Percentiles rank a stretch among this genome's conserved stretches.
phyloP scores from a whole-genome alignment of 2,888 invertebrate genomes.

The Spisula subtruncata region DNA sequence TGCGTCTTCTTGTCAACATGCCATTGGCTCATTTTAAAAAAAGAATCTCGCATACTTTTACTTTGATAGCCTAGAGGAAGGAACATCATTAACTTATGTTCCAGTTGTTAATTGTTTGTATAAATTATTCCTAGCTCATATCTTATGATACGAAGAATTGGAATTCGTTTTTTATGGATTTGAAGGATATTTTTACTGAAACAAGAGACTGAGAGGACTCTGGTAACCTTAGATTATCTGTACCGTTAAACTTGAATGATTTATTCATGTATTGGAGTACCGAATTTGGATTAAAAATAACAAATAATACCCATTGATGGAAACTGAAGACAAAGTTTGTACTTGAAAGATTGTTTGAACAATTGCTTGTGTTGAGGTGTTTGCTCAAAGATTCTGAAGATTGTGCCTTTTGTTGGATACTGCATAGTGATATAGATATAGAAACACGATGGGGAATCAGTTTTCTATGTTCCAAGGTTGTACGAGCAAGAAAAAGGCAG shows the following conservation, averaged over 20 bases:
- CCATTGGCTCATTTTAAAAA: conserved; percentile 1
- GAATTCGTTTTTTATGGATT: not conserved
- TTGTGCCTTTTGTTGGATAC: conserved; percentile 16
- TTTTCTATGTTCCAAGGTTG: conserved; percentile 69
- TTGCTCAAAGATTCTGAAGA: not conserved
- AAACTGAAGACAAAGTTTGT: not conserved
- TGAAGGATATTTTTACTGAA: not conserved
- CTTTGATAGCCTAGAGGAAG: not conserved
- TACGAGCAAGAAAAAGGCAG: conserved; percentile 52
- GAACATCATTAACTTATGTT: not conserved
- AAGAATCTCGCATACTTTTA: not conserved
- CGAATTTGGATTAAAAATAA: not conserved
- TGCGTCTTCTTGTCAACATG: not conserved
- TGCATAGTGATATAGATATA: not conserved
- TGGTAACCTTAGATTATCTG: not conserved
- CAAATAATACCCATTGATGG: not conserved
- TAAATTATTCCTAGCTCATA: not conserved
- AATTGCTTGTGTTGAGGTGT: no score
- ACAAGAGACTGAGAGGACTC: not conserved
- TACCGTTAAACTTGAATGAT: not conserved
- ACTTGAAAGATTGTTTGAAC: not conserved
- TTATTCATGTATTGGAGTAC: not conserved
- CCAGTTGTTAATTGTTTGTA: not conserved
- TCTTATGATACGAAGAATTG: not conserved
- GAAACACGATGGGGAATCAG: conserved; percentile 63